Evolutionary conservation across 2,888 invertebrate species (phyloP), one percentile per base, ranked within the genome.

Genomic region (Alsophila aescularia): DNA sequence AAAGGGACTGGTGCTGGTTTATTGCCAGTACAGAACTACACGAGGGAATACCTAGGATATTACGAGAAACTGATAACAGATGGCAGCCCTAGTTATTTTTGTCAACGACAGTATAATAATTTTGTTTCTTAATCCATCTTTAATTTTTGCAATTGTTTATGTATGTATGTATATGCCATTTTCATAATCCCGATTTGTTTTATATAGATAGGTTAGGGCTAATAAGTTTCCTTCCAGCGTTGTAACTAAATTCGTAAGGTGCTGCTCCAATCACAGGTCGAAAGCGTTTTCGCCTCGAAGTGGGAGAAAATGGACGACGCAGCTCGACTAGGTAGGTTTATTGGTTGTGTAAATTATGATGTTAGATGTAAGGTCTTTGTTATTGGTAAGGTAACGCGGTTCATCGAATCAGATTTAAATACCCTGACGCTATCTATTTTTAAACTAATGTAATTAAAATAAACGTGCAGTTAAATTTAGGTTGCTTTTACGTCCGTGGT

Each of bases 221-320:
- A 90, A 90, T 79, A 65, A 70, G 49, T 72, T 91, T 87, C 84
- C 82, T 91, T 90, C 76, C 90, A 90, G 90, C 90, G 67, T 86
- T 79, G 73, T 87, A 77, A 81, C 85, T 87, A 87, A 87, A 87
- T 69, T 76, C 70, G 73, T 79, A 83, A 85, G 85, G 73, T 83
- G 83, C 81, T 83, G 81, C 81, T 75, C 78, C 75, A 49, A 73
- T 72, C 78, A 81, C 92, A 92, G 92, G 92, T 91, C 75, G 86
- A 90, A 83, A 87, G 73, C 82, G 78, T 81, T 79, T 92, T 92
- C 87, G 83, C 92, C 41, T 92, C 92, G 77, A 96, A 96, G 91
- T 98, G 98, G 98, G 98, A 98, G 93, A 93, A 92, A 89, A 93
- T 96, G 92, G 97, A 97, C 92, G 94, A 95, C 86, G 95, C 95